Evolutionary conservation across 2,797 vertebrate genomes (phyloP).

Genomic region (Manis crassicaudata): DNA sequence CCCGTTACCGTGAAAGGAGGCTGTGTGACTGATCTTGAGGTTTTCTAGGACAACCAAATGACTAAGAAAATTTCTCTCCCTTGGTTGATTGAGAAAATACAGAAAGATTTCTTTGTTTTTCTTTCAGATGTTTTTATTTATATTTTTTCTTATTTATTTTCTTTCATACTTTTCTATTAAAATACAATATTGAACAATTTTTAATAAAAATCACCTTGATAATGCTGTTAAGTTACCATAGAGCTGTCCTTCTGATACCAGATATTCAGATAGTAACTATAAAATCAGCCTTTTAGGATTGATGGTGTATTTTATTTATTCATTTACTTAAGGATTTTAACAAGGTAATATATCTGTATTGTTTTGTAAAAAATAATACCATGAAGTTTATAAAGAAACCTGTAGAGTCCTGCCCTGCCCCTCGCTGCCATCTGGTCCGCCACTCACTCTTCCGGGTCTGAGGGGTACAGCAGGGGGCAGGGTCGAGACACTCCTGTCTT

Average conservation of each 20-base stretch:
- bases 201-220: background rate
- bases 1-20: background rate
- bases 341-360: background rate
- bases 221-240: background rate
- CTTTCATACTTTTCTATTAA: constrained; percentile 12
- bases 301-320: background rate
- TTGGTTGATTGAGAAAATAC: constrained; percentile 30
- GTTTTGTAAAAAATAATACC: background rate
- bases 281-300: constrained; percentile 7
- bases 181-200: background rate
- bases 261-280: background rate
- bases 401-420: background rate
- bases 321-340: constrained; percentile 29
- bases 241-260: constrained; percentile 8
- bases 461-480: background rate
- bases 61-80: constrained; percentile 41
- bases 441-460: background rate
- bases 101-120: constrained; percentile 26
- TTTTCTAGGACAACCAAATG: constrained; percentile 47
- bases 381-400: constrained; percentile 24
- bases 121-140: constrained; percentile 35
- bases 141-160: constrained; percentile 45
- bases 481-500: background rate
- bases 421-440: background rate
- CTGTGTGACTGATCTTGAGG: constrained; percentile 27